A percentile compares a stretch with the other conserved stretches of the same genome.
phyloP scores from a whole-genome alignment of 1,140 invertebrate species.

The Drosophila setifemur region DNA sequence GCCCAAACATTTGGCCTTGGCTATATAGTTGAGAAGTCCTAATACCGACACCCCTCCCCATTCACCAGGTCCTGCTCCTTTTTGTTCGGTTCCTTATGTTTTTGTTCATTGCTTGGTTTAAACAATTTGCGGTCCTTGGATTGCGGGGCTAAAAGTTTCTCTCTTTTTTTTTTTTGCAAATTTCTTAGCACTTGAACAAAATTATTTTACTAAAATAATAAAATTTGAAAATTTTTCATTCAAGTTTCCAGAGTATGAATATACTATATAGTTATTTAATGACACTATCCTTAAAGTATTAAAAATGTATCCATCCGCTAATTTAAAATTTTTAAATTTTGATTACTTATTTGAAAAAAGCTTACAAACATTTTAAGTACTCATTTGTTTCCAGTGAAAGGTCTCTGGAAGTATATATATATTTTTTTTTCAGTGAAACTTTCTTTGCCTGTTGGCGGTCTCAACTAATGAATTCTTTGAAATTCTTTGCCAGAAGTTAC shows the following conservation, averaged over 20 bases:
- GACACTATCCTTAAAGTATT: too few relatives aligned
- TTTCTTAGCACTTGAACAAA: too few relatives aligned
- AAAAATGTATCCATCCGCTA: too few relatives aligned
- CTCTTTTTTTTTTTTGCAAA: slow-evolving; percentile 6
- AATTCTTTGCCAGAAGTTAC: slow-evolving; percentile 36
- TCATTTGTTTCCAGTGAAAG: too few relatives aligned
- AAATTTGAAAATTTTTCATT: too few relatives aligned
- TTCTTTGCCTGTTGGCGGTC: slow-evolving; percentile 10
- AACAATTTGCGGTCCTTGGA: slow-evolving; percentile 60
- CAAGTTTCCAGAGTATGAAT: too few relatives aligned
- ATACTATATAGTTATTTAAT: too few relatives aligned
- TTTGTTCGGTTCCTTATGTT: slow-evolving; percentile 17
- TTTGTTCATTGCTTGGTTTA: slow-evolving; percentile 40
- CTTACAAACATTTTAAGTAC: too few relatives aligned
- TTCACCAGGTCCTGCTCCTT: not conserved
- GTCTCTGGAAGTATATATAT: not conserved
- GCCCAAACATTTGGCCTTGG: slow-evolving; percentile 33
- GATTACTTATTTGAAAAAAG: too few relatives aligned
- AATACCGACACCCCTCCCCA: not conserved
- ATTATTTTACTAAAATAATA: too few relatives aligned
- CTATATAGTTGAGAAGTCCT: slow-evolving; percentile 9
- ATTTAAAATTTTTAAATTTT: too few relatives aligned
- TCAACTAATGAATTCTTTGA: slow-evolving; percentile 28
- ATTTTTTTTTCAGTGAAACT: slow-evolving; percentile 2
- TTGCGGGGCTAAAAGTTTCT: slow-evolving; percentile 38